phyloP scores from a whole-genome alignment of 1,140 invertebrate genomes.

The Heterodera carotae region DNA sequence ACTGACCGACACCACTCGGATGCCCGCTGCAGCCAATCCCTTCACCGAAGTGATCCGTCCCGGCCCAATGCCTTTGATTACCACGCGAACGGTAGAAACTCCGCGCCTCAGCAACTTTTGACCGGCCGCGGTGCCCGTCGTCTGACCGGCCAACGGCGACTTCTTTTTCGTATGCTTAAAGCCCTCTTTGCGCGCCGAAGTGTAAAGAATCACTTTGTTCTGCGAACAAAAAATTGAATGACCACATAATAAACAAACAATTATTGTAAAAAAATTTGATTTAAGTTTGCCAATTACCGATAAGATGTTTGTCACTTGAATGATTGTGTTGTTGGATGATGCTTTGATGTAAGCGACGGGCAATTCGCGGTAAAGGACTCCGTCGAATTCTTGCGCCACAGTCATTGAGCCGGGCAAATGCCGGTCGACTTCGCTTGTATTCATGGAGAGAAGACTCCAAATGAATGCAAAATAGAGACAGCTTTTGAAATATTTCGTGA shows the following conservation, averaged over 20 bases:
- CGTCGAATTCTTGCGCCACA: conserved; percentile 53
- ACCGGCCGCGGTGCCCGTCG: conserved; percentile 79
- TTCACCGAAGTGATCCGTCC: conserved; percentile 77
- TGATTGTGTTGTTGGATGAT: conserved; percentile 61
- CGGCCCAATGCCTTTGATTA: conserved; percentile 64
- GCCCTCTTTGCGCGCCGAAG: conserved; percentile 83
- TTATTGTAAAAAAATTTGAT: conserved; percentile 3
- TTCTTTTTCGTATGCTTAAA: conserved; percentile 92
- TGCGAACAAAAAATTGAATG: not conserved
- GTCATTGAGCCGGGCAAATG: conserved; percentile 55
- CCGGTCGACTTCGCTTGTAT: conserved; percentile 51
- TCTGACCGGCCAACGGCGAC: conserved; percentile 91
- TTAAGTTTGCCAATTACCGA: too few species aligned
- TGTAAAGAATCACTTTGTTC: conserved; percentile 64
- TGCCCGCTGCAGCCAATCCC: conserved; percentile 83
- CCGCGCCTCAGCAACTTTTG: conserved; percentile 62
- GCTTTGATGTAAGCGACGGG: conserved; percentile 63
- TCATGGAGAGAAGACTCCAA: conserved; percentile 50
- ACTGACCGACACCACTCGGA: conserved; percentile 76
- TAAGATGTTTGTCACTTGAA: conserved; percentile 45
- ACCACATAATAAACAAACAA: not conserved
- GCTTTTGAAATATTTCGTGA: not conserved
- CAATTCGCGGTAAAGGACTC: conserved; percentile 53
- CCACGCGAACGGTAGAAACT: conserved; percentile 68
- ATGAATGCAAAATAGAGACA: not conserved